These are phyloP conservation scores for Mugil cephalus DNA, from an alignment of 2,113 vertebrate genomes.

Conservation along the genomic window DNA sequence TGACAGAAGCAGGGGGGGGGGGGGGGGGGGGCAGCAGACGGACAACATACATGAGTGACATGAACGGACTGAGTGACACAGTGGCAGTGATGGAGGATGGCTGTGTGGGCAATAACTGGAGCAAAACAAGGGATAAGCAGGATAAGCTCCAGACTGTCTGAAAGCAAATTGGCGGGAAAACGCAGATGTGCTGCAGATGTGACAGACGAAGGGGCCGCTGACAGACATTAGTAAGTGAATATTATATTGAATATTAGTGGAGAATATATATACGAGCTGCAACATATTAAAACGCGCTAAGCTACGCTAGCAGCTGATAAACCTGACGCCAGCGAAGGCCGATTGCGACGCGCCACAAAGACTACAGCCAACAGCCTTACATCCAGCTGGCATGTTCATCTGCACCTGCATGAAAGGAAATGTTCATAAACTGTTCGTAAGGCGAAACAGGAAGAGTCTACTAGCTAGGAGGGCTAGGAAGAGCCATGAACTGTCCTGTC, in stretches of 20 bases:
- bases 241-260: no score
- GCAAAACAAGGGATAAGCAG: conserved; percentile 62
- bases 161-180: conserved; percentile 50
- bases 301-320: no score
- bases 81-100: conserved; percentile 54
- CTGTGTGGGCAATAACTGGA: conserved; percentile 61
- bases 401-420: no score
- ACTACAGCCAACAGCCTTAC: no score
- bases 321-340: no score
- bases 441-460: no score
- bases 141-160: conserved; percentile 59
- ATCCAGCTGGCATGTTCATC: no score
- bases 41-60: conserved; percentile 18
- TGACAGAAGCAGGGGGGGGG: conserved; percentile 48
- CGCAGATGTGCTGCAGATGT: conserved; percentile 65
- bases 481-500: no score
- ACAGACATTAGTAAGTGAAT: neutral
- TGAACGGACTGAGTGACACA: conserved; percentile 20
- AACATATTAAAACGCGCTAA: no score
- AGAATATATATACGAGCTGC: neutral
- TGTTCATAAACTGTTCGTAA: no score
- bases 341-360: no score
- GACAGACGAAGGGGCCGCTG: conserved; percentile 22
- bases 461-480: no score
- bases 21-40: conserved; percentile 33